These are phyloP conservation scores for Miltochrista miniata DNA, from an alignment of 2,888 invertebrate species.

Conservation along the genomic window DNA sequence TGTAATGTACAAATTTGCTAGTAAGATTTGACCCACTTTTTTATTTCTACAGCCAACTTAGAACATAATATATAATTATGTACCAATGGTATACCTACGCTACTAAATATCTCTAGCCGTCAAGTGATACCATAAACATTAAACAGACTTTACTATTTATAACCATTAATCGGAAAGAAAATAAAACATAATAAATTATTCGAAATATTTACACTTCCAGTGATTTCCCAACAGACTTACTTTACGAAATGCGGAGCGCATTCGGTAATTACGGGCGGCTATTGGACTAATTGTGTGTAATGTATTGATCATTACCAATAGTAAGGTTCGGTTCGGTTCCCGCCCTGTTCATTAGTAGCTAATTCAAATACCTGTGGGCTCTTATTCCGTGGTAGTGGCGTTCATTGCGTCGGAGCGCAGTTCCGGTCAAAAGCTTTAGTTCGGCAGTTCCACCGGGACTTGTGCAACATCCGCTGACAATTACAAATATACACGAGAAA, in stretches of 20 bases:
- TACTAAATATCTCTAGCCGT: conserved; percentile 22
- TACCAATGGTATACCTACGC: conserved; percentile 36
- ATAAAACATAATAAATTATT: conserved; percentile 35
- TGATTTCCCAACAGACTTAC: conserved; percentile 20
- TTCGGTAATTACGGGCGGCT: conserved; percentile 39
- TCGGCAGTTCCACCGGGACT: conserved; percentile 54
- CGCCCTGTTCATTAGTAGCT: conserved; percentile 56
- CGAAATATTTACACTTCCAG: conserved; percentile 21
- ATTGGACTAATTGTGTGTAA: conserved; percentile 42
- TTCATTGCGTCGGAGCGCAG: conserved; percentile 41
- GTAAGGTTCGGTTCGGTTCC: conserved; percentile 46
- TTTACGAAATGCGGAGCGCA: conserved; percentile 40
- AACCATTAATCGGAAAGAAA: conserved; percentile 16
- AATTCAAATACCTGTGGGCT: conserved; percentile 46
- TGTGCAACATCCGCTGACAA: conserved; percentile 70
- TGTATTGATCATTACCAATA: conserved; percentile 52
- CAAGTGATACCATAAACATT: conserved; percentile 10
- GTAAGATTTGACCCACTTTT: no score
- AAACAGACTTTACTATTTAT: conserved; percentile 7
- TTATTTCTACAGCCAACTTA: no score
- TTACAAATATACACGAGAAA: conserved; percentile 50
- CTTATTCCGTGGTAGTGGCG: conserved; percentile 12
- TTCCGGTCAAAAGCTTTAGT: conserved; percentile 68
- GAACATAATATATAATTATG: no score
- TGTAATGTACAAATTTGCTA: no score